Evolutionary conservation across 2,888 invertebrate genomes (phyloP).

Genomic region (Pyrrhosoma nymphula): DNA sequence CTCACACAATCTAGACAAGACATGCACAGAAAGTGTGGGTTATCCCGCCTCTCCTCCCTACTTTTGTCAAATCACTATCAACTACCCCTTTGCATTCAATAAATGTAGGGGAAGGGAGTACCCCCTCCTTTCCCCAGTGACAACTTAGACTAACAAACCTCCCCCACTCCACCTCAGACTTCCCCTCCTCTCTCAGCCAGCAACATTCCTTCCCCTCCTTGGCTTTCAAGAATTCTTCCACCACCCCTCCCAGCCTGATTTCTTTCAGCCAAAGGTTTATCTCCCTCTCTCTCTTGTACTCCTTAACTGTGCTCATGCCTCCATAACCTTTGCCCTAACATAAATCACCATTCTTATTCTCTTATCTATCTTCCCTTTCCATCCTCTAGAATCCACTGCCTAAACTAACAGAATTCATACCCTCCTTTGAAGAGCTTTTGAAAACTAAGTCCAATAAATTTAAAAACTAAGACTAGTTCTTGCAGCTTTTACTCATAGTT

Average conservation of each 20-base stretch:
- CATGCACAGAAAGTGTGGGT: slow-evolving; percentile 44
- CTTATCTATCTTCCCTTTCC: neutral
- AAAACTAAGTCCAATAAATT: neutral
- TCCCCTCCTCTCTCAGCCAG: slow-evolving; percentile 24
- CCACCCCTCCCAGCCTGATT: slow-evolving; percentile 40
- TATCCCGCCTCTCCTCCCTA: neutral
- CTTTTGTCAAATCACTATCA: slow-evolving; percentile 49
- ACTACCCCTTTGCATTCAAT: slow-evolving; percentile 56
- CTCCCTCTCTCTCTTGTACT: slow-evolving; percentile 6
- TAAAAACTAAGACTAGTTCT: neutral
- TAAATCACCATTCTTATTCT: neutral
- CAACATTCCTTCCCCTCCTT: slow-evolving; percentile 34
- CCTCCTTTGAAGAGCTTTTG: neutral
- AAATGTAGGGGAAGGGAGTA: neutral
- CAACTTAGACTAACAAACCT: slow-evolving; percentile 38
- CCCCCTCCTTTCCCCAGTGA: neutral
- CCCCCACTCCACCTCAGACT: neutral
- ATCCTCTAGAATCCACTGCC: neutral
- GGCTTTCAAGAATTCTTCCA: slow-evolving; percentile 12
- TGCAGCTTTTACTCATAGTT: neutral
- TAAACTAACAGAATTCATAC: too few species aligned
- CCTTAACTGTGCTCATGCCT: slow-evolving; percentile 1
- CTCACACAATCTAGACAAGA: neutral
- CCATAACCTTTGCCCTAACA: slow-evolving; percentile 20
- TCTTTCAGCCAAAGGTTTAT: slow-evolving; percentile 60